Evolutionary conservation across 2,113 vertebrate genomes (phyloP).

Genomic region (Petromus typicus): DNA sequence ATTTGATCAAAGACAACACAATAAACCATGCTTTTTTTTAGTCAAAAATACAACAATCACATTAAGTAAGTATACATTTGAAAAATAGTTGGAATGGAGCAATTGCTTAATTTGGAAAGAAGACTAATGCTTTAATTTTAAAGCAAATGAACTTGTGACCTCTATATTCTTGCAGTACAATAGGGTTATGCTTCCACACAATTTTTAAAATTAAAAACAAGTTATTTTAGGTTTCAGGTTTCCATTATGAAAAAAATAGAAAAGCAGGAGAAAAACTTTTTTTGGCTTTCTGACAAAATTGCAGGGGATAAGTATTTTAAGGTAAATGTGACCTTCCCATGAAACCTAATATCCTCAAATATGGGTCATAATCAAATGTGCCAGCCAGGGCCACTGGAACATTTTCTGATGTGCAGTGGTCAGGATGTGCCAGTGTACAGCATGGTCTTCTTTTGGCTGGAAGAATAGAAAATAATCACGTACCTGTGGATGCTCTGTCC

Average conservation of each 20-base stretch:
- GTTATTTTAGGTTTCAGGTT: constrained; percentile 48
- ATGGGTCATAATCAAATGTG: constrained; percentile 21
- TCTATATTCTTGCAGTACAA: constrained; percentile 33
- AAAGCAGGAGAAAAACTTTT: background rate
- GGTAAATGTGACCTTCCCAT: background rate
- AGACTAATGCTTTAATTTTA: background rate
- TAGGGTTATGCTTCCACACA: background rate
- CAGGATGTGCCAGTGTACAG: background rate
- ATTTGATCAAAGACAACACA: background rate
- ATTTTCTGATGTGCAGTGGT: background rate
- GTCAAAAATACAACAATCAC: background rate
- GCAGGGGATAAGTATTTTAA: constrained; percentile 43
- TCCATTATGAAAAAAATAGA: constrained; percentile 25
- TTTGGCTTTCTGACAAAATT: constrained; percentile 47
- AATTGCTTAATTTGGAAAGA: constrained; percentile 26
- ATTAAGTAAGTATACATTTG: background rate
- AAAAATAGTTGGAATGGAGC: background rate
- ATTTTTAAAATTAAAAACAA: constrained; percentile 1
- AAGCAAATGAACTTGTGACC: constrained; percentile 6
- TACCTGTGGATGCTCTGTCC: background rate
- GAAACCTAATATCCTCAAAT: constrained; percentile 21
- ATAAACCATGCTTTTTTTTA: background rate
- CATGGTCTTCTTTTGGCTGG: background rate
- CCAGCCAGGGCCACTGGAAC: background rate
- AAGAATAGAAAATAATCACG: constrained; percentile 12